Base-by-base conservation (phyloP, 2,797 vertebrate species). In the Loris lydekkerianus region DNA sequence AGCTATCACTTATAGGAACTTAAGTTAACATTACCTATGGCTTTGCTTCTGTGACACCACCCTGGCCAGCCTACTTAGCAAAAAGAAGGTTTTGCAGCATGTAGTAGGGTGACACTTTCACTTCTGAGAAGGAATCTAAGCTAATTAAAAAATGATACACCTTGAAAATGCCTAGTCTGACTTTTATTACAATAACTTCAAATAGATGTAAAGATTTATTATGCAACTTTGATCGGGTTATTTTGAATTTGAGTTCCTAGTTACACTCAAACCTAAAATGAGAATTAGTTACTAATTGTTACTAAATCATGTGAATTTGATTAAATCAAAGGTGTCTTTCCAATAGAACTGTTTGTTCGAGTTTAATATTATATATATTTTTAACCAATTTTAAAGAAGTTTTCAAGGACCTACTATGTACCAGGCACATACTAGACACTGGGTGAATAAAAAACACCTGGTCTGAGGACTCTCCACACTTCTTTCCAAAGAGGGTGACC, bases 321-420 rank as follows among this genome's bases (percentile, higher is more conserved):
- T 72, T 92, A 53, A 37, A 49, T 95, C 29, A 82, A 93, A 72
- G 10, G 13, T 56, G 10, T 88, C 40, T 92, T 94, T 77, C 40
- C 27, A 37, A 13, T 37, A 60, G 70, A n/a, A 80, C 29, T 60
- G n/a, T 49, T 84, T 78, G 10, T 78, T 83, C 56, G 43, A 78
- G 37, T 58, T 70, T 73, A 72, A n/a, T 46, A 13, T 27, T 34
- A 13, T 81, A 34, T 34, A 7, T 43, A 67, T 73, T 76, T 65
- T 14, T 25, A 92, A 53, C 37, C 43, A 70, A 40, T 72, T 21
- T 80, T 61, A 8, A 70, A 31, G 58, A 86, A 6, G 17, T 75
- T 86, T 80, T 53, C 43, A 58, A 49, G 3, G 2, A 46, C 46
- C 49, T 3, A 46, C 43, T 29, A 1, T 43, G 29, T 31, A 13